Percentiles rank a stretch among this genome's conserved stretches.
These are phyloP conservation scores for Aphidoletes aphidimyza DNA, from an alignment of 2,888 invertebrate genomes.

Conservation along the genomic window DNA sequence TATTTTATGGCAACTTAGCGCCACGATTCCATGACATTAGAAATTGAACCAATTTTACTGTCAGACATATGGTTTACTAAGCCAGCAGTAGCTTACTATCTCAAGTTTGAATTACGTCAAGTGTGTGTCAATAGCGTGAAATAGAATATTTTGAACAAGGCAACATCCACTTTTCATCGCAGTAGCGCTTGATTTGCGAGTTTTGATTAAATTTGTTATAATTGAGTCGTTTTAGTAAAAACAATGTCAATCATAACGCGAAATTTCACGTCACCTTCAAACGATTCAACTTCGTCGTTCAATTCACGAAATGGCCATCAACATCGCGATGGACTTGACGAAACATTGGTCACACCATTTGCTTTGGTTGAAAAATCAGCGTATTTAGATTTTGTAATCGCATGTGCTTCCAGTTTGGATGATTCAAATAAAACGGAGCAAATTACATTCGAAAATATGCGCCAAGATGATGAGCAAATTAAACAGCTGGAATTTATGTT, in stretches of 20 bases:
- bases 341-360: not conserved
- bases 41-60: too few relatives aligned
- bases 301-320: not conserved
- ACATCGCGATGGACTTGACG: not conserved
- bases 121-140: too few relatives aligned
- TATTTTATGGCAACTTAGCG: too few relatives aligned
- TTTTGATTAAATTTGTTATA: not conserved
- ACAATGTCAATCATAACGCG: not conserved
- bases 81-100: too few relatives aligned
- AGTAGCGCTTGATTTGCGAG: not conserved
- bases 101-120: too few relatives aligned
- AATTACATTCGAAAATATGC: not conserved
- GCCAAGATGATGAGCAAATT: not conserved
- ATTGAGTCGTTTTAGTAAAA: not conserved
- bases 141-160: too few relatives aligned
- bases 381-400: not conserved
- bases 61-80: too few relatives aligned
- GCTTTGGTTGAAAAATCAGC: not conserved
- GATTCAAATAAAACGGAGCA: not conserved
- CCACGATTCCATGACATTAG: too few relatives aligned
- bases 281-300: not conserved
- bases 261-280: not conserved
- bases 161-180: not conserved
- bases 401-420: not conserved
- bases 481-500: slow-evolving; percentile 13